Percentiles rank a stretch among this genome's conserved stretches.
These are phyloP conservation scores for Larimichthys polyactis DNA, from an alignment of 2,113 vertebrate species.

Conservation along the genomic window DNA sequence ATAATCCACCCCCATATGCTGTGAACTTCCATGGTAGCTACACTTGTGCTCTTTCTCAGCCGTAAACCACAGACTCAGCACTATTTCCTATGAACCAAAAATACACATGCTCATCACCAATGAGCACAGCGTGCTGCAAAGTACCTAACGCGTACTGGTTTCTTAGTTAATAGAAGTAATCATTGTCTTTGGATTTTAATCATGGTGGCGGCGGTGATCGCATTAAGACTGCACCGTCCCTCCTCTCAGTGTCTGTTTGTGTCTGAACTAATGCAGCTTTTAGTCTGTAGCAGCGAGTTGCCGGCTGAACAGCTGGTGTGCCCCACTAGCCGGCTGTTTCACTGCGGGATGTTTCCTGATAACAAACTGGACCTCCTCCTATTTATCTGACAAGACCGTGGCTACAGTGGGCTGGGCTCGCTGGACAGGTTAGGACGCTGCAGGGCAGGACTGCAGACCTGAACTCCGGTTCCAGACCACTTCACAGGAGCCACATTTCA, in stretches of 20 bases:
- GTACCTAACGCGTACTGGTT: neutral
- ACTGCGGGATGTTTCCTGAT: constrained; percentile 55
- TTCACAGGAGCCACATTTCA: neutral
- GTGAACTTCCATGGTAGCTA: neutral
- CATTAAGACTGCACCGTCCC: neutral
- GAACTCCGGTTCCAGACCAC: neutral
- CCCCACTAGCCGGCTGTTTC: constrained; percentile 49
- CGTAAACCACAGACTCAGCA: constrained; percentile 11
- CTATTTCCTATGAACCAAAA: neutral
- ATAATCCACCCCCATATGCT: neutral
- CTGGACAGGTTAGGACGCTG: constrained; percentile 25
- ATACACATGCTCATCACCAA: neutral
- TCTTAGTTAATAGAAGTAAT: neutral
- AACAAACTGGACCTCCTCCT: constrained; percentile 35
- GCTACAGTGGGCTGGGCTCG: neutral
- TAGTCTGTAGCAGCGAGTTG: constrained; percentile 5
- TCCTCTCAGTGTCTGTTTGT: neutral
- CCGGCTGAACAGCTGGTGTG: constrained; percentile 52
- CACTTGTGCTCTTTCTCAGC: constrained; percentile 1
- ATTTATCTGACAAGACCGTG: constrained; percentile 21
- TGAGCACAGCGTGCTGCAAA: neutral
- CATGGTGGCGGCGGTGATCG: neutral
- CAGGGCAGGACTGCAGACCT: neutral
- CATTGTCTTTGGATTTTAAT: neutral
- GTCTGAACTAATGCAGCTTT: constrained; percentile 37